A percentile compares a stretch with the other conserved stretches of the same genome.
Evolutionary conservation across 2,888 invertebrate species (phyloP).

Genomic region (Plebejus melissa): DNA sequence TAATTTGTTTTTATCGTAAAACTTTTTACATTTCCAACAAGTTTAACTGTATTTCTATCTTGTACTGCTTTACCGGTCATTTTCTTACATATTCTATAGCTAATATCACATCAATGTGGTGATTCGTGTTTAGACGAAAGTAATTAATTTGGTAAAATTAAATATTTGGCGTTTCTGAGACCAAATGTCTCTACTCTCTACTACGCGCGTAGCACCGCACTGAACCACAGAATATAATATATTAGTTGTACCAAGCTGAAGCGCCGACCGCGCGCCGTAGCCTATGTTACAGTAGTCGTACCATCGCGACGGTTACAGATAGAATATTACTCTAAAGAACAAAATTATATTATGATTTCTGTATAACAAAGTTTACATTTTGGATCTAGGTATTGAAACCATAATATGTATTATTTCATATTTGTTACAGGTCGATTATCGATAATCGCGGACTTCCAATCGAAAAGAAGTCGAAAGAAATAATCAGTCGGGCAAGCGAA

Average conservation of each 20-base stretch:
- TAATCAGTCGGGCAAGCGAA: constrained; percentile 14
- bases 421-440: constrained; percentile 47
- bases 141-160: neutral
- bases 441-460: neutral
- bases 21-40: constrained; percentile 63
- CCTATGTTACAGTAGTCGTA: neutral
- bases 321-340: too few species aligned
- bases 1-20: constrained; percentile 72
- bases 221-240: too few species aligned
- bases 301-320: too few species aligned
- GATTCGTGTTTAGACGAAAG: neutral
- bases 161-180: too few species aligned
- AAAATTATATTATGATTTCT: neutral
- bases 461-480: neutral
- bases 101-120: neutral
- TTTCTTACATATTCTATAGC: neutral
- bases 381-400: neutral
- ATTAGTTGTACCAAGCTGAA: too few species aligned
- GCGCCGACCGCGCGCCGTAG: neutral
- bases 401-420: neutral
- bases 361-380: neutral
- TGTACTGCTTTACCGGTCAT: constrained; percentile 9
- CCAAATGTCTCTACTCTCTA: neutral
- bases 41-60: constrained; percentile 44
- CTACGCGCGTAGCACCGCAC: neutral